Evolutionary conservation across 2,113 vertebrate species (phyloP).

Genomic region (Syrmaticus mikado): DNA sequence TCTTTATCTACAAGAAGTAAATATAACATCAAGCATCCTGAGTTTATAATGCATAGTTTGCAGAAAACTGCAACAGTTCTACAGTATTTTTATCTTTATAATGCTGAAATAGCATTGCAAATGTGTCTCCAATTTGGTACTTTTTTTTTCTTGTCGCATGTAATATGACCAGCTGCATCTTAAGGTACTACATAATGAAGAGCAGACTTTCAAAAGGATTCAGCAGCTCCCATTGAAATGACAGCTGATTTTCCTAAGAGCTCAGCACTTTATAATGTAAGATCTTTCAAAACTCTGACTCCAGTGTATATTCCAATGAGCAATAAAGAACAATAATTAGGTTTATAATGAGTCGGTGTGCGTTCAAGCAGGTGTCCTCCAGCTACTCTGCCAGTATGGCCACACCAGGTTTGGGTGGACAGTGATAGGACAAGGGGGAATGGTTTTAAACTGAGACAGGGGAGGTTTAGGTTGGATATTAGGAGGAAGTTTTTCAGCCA

Average conservation of each 20-base stretch:
- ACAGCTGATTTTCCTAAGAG: not conserved
- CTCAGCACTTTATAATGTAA: not conserved
- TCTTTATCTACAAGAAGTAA: constrained; percentile 17
- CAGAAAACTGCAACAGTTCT: not conserved
- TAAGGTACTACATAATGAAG: not conserved
- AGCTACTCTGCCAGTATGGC: too few relatives aligned
- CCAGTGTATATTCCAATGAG: not conserved
- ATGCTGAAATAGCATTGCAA: not conserved
- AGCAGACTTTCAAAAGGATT: not conserved
- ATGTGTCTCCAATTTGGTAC: not conserved
- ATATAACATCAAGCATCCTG: not conserved
- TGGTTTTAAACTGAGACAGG: too few relatives aligned
- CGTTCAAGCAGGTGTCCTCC: not conserved
- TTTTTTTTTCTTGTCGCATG: not conserved
- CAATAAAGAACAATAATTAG: not conserved
- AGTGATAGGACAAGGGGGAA: too few relatives aligned
- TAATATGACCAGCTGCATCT: constrained; percentile 10
- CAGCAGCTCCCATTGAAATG: not conserved
- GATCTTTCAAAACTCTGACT: not conserved
- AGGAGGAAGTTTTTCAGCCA: too few relatives aligned
- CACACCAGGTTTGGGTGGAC: not conserved
- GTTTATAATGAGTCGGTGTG: not conserved
- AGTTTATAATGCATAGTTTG: not conserved
- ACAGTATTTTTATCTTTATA: not conserved
- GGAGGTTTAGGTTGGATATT: too few relatives aligned